A percentile compares a stretch with the other conserved stretches of the same genome.
Evolutionary conservation across 1,140 invertebrate species (phyloP).

Genomic region (Berghia stephanieae): DNA sequence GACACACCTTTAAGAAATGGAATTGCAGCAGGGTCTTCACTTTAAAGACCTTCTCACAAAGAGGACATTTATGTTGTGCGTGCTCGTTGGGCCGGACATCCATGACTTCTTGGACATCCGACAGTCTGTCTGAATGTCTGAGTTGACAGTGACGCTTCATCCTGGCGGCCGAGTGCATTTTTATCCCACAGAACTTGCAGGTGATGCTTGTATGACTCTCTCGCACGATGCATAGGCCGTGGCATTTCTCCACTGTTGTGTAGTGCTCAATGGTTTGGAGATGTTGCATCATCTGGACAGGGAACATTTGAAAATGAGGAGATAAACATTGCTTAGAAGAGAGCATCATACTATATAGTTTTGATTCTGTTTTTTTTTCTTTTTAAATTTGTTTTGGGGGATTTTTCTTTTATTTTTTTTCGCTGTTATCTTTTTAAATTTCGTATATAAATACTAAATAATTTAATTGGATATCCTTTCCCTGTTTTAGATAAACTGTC

Average conservation of each 20-base stretch:
- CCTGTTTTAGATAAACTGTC: too few relatives aligned
- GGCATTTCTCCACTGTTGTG: slow-evolving; percentile 69
- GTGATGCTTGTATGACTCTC: slow-evolving; percentile 72
- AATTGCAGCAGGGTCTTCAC: slow-evolving; percentile 26
- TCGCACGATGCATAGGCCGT: slow-evolving; percentile 79
- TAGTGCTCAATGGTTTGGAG: slow-evolving; percentile 62
- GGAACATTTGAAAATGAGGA: too few relatives aligned
- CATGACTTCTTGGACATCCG: slow-evolving; percentile 29
- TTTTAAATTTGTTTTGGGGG: too few relatives aligned
- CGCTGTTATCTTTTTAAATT: too few relatives aligned
- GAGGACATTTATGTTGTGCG: slow-evolving; percentile 23
- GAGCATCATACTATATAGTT: too few relatives aligned
- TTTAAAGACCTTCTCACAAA: slow-evolving; percentile 24
- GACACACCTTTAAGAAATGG: slow-evolving; percentile 28
- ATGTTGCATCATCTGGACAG: slow-evolving; percentile 75
- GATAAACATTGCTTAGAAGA: too few relatives aligned
- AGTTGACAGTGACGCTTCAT: slow-evolving; percentile 75
- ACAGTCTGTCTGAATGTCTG: slow-evolving; percentile 69
- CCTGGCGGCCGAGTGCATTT: slow-evolving; percentile 69
- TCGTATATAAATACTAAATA: too few relatives aligned
- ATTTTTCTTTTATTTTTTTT: too few relatives aligned
- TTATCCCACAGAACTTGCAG: slow-evolving; percentile 69
- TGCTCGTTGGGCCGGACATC: slow-evolving; percentile 28
- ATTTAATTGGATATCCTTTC: too few relatives aligned
- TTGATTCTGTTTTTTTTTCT: too few relatives aligned